phyloP scores from a whole-genome alignment of 2,797 vertebrate species.

The Perdix hodgsoniae region DNA sequence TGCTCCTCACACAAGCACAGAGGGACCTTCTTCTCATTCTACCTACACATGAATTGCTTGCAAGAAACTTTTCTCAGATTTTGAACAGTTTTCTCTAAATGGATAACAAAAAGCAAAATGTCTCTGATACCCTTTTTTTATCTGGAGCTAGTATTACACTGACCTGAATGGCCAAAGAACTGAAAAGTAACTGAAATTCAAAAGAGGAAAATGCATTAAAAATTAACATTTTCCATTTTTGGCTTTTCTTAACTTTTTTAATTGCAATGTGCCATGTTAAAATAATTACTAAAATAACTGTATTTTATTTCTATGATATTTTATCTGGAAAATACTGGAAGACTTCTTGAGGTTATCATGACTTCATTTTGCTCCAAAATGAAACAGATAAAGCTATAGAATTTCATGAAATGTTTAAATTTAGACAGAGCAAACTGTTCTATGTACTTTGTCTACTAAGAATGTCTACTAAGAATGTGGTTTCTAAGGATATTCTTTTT shows the following conservation, averaged over 20 bases:
- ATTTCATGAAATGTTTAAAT: neutral
- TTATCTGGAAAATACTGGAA: neutral
- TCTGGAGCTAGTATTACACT: neutral
- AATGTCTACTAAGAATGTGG: neutral
- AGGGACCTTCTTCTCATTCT: neutral
- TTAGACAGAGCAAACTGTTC: neutral
- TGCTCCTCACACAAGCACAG: neutral
- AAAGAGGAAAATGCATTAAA: neutral
- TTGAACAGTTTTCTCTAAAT: neutral
- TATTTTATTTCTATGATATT: neutral
- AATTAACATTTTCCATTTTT: neutral
- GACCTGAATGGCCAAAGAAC: neutral
- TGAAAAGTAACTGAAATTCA: neutral
- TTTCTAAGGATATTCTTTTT: neutral
- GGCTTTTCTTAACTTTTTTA: neutral
- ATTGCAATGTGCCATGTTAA: neutral
- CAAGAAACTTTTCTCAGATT: neutral
- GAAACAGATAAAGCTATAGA: neutral
- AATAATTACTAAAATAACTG: neutral
- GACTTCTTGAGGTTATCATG: neutral
- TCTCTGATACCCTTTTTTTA: neutral
- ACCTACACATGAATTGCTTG: neutral
- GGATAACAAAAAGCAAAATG: neutral
- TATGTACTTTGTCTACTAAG: neutral
- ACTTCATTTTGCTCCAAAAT: neutral